Conservation (phyloP, 1,140 invertebrate genomes). For the Plutomurus gul region DNA sequence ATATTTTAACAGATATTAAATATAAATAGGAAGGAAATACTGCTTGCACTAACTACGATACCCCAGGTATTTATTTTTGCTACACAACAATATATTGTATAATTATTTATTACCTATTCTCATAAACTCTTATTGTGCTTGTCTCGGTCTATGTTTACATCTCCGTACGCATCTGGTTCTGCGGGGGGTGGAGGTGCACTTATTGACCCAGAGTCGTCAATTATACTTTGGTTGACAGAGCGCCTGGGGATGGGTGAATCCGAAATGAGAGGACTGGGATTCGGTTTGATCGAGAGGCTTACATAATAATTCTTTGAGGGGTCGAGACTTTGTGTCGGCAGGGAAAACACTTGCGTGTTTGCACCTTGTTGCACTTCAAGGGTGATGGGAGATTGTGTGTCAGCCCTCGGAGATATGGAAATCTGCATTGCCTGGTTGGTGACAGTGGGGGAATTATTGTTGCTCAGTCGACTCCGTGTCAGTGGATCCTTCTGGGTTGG, state of each 20-base stretch:
- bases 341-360: constrained; percentile 79
- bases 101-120: neutral
- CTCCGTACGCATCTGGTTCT: neutral
- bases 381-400: constrained; percentile 47
- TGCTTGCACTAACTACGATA: no score
- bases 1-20: no score
- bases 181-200: constrained; percentile 35
- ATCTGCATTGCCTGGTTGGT: constrained; percentile 29
- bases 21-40: no score
- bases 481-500: constrained; percentile 41
- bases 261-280: constrained; percentile 10
- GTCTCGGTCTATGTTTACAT: neutral
- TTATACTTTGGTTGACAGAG: neutral
- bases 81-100: neutral
- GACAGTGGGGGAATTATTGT: neutral
- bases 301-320: constrained; percentile 87
- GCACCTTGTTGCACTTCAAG: constrained; percentile 59
- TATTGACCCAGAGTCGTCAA: constrained; percentile 34
- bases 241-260: neutral
- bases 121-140: constrained; percentile 1
- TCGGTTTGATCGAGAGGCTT: constrained; percentile 78
- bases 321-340: constrained; percentile 77
- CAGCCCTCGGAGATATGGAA: constrained; percentile 19
- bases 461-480: neutral
- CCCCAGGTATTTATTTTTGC: neutral